Percentiles rank a stretch among this genome's conserved stretches.
Evolutionary conservation across 1,140 invertebrate genomes (phyloP).

Genomic region (Aphis gossypii): DNA sequence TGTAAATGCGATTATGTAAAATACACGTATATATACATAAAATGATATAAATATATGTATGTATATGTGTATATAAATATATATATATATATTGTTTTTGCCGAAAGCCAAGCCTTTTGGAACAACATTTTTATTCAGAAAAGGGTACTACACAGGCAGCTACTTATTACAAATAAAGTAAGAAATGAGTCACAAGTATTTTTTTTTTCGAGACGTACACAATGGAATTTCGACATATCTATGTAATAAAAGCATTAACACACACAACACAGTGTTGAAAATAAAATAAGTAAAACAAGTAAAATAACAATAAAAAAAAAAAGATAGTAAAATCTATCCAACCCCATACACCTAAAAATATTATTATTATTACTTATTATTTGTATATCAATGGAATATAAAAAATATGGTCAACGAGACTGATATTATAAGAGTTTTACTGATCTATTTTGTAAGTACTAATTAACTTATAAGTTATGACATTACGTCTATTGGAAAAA

Average conservation of each 20-base stretch:
- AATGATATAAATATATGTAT: background rate
- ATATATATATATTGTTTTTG: slow-evolving; percentile 1
- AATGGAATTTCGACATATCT: slow-evolving; percentile 56
- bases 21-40: slow-evolving; percentile 7
- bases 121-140: slow-evolving; percentile 36
- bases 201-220: slow-evolving; percentile 57
- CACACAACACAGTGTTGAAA: slow-evolving; percentile 61
- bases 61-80: background rate
- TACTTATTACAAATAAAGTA: slow-evolving; percentile 57
- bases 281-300: slow-evolving; percentile 59
- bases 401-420: background rate
- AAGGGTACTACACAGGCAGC: slow-evolving; percentile 57
- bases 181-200: slow-evolving; percentile 54
- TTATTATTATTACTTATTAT: background rate
- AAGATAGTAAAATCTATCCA: background rate
- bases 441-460: background rate
- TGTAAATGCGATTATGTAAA: background rate
- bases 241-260: slow-evolving; percentile 58
- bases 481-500: background rate
- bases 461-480: background rate
- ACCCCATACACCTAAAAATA: background rate
- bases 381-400: background rate
- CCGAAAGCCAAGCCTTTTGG: slow-evolving; percentile 56
- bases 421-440: background rate
- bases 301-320: slow-evolving; percentile 59